Conservation (phyloP, 2,888 invertebrate species). For the Orgyia antiqua region DNA sequence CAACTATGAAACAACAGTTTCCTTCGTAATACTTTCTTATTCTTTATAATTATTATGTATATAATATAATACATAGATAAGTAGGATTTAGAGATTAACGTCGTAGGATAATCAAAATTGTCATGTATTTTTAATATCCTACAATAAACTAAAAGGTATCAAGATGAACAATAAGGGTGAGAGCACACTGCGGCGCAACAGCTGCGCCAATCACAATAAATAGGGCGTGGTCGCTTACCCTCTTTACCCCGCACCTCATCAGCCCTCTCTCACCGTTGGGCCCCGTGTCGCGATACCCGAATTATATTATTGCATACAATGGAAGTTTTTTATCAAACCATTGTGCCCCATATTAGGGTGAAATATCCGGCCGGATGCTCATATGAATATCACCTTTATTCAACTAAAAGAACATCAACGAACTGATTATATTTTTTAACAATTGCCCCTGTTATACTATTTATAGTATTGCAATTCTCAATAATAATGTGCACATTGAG, state of each 20-base stretch:
- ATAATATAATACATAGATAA: no score
- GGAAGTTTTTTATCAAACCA: conserved; percentile 69
- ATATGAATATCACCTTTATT: conserved; percentile 67
- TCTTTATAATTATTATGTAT: no score
- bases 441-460: background rate
- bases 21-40: no score
- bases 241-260: conserved; percentile 23
- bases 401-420: conserved; percentile 60
- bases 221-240: conserved; percentile 60
- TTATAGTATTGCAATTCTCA: no score
- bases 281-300: conserved; percentile 58
- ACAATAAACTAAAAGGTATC: conserved; percentile 16
- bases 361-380: conserved; percentile 77
- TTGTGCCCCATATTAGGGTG: conserved; percentile 70
- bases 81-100: no score
- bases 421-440: conserved; percentile 47
- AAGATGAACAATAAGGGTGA: conserved; percentile 42
- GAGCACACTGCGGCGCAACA: conserved; percentile 56
- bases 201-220: conserved; percentile 77
- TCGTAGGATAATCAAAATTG: no score
- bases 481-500: no score
- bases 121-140: conserved; percentile 5
- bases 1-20: no score
- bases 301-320: conserved; percentile 73
- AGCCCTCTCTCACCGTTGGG: conserved; percentile 35